A percentile compares a stretch with the other conserved stretches of the same genome.
phyloP scores from a whole-genome alignment of 2,113 vertebrate species.

The Lagopus muta region DNA sequence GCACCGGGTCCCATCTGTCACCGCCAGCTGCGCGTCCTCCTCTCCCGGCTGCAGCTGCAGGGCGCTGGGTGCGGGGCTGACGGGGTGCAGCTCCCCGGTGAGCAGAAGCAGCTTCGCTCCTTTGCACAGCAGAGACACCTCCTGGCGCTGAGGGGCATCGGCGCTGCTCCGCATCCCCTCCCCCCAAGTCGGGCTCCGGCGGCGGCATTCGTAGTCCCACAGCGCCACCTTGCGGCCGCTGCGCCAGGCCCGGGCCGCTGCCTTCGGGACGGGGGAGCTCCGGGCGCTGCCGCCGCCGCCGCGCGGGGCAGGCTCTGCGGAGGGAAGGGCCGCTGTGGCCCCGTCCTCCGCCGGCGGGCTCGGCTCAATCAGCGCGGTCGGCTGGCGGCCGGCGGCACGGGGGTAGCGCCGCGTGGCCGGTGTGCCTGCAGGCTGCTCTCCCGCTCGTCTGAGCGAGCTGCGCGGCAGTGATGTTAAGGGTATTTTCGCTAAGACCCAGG shows the following conservation, averaged over 20 bases:
- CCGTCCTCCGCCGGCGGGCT: neutral
- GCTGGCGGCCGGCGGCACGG: no score
- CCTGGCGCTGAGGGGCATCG: no score
- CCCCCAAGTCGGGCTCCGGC: neutral
- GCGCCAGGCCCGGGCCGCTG: no score
- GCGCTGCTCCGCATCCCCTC: neutral
- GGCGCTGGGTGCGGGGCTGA: neutral
- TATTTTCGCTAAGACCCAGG: rapidly evolving
- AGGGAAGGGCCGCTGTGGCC: neutral
- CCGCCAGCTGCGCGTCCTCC: no score
- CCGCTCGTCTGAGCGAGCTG: rapidly evolving
- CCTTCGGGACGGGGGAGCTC: no score
- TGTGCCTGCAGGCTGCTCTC: constrained; percentile 14
- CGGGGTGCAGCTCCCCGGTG: constrained; percentile 7
- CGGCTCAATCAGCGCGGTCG: neutral
- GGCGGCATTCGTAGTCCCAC: neutral
- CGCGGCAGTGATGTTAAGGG: neutral
- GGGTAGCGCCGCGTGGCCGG: neutral
- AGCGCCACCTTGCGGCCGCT: neutral
- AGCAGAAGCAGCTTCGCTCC: neutral
- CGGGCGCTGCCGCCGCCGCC: neutral
- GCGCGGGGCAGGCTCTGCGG: no score
- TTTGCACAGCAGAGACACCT: no score
- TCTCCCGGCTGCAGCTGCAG: neutral
- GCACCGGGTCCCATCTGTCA: no score